These are phyloP conservation scores for Megalurothrips usitatus DNA, from an alignment of 2,888 invertebrate genomes.

Conservation along the genomic window DNA sequence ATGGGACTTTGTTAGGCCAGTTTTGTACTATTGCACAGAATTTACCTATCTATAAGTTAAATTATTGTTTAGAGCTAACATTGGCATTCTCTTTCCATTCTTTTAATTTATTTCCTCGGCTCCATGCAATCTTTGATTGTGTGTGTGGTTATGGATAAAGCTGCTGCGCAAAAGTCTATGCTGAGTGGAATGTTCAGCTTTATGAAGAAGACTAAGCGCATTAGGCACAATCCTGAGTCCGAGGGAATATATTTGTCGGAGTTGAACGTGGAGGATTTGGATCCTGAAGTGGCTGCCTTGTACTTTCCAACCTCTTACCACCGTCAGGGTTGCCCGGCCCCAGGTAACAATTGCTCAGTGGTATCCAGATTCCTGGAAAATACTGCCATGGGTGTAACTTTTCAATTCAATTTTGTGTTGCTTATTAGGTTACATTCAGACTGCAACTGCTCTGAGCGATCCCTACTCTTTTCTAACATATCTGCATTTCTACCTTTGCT, in stretches of 20 bases:
- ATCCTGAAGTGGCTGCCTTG: constrained; percentile 85
- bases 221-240: constrained; percentile 56
- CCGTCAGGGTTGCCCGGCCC: constrained; percentile 35
- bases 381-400: too few relatives aligned
- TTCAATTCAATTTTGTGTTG: too few relatives aligned
- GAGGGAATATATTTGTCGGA: constrained; percentile 91
- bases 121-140: constrained; percentile 3
- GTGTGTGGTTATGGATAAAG: constrained; percentile 35
- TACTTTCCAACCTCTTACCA: constrained; percentile 68
- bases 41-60: background rate
- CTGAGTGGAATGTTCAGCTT: constrained; percentile 89
- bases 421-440: too few relatives aligned
- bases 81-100: constrained; percentile 23
- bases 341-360: constrained; percentile 3
- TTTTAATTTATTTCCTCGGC: background rate
- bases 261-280: constrained; percentile 81
- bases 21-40: too few relatives aligned
- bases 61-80: background rate
- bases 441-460: too few relatives aligned
- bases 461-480: background rate
- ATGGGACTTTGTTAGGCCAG: too few relatives aligned
- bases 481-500: background rate
- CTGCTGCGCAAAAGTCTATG: constrained; percentile 62
- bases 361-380: background rate
- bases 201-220: constrained; percentile 70